Evolutionary conservation across 1,140 invertebrate genomes (phyloP).

Genomic region (Sinonovacula constricta): DNA sequence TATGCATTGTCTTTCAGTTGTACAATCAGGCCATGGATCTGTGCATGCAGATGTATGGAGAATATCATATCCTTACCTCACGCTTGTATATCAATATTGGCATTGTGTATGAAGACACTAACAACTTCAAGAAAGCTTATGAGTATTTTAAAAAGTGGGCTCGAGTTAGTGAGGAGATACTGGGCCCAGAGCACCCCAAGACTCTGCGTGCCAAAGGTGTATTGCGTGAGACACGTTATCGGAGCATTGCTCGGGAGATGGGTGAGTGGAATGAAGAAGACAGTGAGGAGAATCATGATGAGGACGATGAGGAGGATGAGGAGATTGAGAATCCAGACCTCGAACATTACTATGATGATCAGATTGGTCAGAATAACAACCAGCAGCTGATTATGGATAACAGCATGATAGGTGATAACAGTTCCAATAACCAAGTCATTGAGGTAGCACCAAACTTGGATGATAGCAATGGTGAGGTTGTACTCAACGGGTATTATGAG

Average conservation of each 20-base stretch:
- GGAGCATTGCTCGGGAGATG: conserved; percentile 71
- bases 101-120: conserved; percentile 78
- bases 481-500: conserved; percentile 67
- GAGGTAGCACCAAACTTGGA: conserved; percentile 25
- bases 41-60: conserved; percentile 77
- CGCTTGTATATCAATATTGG: conserved; percentile 78
- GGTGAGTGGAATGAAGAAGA: conserved; percentile 69
- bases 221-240: conserved; percentile 72
- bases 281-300: conserved; percentile 58
- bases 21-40: conserved; percentile 77
- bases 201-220: conserved; percentile 76
- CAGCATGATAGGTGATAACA: conserved; percentile 47
- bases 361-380: conserved; percentile 49
- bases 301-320: conserved; percentile 63
- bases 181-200: conserved; percentile 77
- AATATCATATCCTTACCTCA: conserved; percentile 75
- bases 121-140: conserved; percentile 76
- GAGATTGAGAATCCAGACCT: conserved; percentile 69
- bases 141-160: conserved; percentile 78
- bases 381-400: conserved; percentile 55
- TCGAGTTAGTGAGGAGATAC: conserved; percentile 75
- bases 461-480: conserved; percentile 48
- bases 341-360: conserved; percentile 72
- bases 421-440: conserved; percentile 13
- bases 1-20: conserved; percentile 63